Evolutionary conservation across 2,113 vertebrate species (phyloP).

Genomic region (Crotophaga sulcirostris): DNA sequence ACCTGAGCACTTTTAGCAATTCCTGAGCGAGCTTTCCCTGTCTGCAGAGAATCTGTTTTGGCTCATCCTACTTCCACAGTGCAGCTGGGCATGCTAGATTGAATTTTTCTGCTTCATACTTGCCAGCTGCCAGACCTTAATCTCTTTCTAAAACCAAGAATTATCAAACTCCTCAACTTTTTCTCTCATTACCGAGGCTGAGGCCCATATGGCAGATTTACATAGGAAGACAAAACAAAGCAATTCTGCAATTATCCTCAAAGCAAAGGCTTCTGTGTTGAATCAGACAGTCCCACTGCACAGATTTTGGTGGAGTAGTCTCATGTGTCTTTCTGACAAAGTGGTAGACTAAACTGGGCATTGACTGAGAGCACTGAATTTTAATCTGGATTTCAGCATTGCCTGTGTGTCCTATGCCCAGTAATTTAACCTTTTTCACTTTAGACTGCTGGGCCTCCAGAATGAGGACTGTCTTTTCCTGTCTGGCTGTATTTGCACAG

Average conservation of each 20-base stretch:
- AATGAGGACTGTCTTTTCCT: background rate
- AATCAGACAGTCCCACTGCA: background rate
- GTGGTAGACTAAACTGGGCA: background rate
- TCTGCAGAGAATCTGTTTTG: constrained; percentile 21
- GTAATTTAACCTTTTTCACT: background rate
- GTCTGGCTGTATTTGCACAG: background rate
- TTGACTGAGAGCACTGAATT: background rate
- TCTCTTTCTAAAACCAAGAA: constrained; percentile 57
- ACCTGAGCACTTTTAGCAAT: constrained; percentile 42
- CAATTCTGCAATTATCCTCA: constrained; percentile 49
- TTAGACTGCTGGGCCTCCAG: background rate
- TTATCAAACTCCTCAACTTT: constrained; percentile 62
- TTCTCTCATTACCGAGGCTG: constrained; percentile 42
- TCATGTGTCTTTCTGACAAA: background rate
- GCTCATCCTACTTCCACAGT: constrained; percentile 36
- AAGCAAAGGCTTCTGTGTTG: constrained; percentile 43
- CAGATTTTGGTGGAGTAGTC: constrained; percentile 13
- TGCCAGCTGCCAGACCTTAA: constrained; percentile 65
- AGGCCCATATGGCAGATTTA: constrained; percentile 68
- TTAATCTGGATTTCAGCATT: background rate
- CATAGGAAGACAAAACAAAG: constrained; percentile 64
- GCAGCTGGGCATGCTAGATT: constrained; percentile 61
- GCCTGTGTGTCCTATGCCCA: background rate
- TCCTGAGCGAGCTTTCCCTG: constrained; percentile 11
- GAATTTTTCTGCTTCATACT: constrained; percentile 42